Evolutionary conservation across 2,888 invertebrate genomes (phyloP), one percentile per base, ranked within the genome.

Genomic region (Meteorus colon): DNA sequence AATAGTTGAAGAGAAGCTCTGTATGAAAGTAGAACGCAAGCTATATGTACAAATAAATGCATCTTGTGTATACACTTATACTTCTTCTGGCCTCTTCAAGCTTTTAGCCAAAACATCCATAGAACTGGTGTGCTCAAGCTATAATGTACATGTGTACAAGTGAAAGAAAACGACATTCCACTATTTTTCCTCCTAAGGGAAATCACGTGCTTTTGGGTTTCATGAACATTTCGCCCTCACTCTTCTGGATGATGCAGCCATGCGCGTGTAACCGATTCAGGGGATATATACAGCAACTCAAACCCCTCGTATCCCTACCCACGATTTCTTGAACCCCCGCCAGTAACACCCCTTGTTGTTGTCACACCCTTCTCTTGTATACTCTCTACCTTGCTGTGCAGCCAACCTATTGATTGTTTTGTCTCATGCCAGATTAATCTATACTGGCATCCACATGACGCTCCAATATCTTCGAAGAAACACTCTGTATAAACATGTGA

Each of bases 201-300:
- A 87, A 87, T 87, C 87, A 87, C 86, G 84, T 86, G 87, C 84
- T 86, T 82, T 84, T 85, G 81, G 83, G 85, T 87, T 87, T 86
- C 87, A 87, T 84, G 86, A 86, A 86, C 83, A 81, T 83, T 82
- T 85, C 82, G 83, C 81, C 81, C 77, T 81, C 81, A 75, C 68
- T 68, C 63, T 70, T 63, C 63, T 65, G 69, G 62, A 63, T 60
- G 45, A 51, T 60, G 62, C 69, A 69, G 63, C 65, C 62, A 70
- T 70, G 69, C 74, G 55, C 55, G 69, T 69, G 74, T 68, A 74
- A 78, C 66, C 80, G 80, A 83, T 81, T 62, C 83, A 84, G 79
- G 80, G 84, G 82, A 84, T 80, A 77, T 29, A 48, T 69, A 51
- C 31, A 55, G 51, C 69, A 69, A 29, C 55, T 69, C 51, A 48